phyloP scores from a whole-genome alignment of 2,113 vertebrate species.

The Lepidothrix coronata region DNA sequence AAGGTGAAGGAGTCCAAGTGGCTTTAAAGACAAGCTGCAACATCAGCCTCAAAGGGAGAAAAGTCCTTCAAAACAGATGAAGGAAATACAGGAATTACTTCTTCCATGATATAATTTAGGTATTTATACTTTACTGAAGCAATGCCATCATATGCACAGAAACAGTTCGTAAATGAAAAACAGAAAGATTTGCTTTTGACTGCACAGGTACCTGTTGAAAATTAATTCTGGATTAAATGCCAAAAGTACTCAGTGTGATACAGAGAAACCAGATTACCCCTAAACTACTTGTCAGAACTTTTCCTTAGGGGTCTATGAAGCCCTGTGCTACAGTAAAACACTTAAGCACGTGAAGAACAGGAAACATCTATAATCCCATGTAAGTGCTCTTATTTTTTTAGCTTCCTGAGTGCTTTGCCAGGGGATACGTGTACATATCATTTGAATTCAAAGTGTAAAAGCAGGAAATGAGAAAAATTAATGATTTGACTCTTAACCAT shows the following conservation, averaged over 20 bases:
- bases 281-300: neutral
- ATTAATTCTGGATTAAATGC: neutral
- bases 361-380: neutral
- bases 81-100: neutral
- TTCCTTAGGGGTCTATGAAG: neutral
- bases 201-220: neutral
- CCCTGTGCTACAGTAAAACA: neutral
- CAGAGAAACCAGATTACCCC: neutral
- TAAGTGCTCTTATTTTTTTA: neutral
- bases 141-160: neutral
- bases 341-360: neutral
- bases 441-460: neutral
- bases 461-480: neutral
- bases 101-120: neutral
- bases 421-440: neutral
- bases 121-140: neutral
- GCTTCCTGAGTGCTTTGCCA: neutral
- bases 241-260: neutral
- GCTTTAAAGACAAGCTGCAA: neutral
- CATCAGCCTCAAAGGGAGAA: neutral
- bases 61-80: neutral
- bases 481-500: neutral
- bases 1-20: neutral
- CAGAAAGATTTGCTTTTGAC: neutral
- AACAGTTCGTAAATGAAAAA: neutral